phyloP scores from a whole-genome alignment of 2,888 invertebrate species.

The Hydroisotoma schaefferi region DNA sequence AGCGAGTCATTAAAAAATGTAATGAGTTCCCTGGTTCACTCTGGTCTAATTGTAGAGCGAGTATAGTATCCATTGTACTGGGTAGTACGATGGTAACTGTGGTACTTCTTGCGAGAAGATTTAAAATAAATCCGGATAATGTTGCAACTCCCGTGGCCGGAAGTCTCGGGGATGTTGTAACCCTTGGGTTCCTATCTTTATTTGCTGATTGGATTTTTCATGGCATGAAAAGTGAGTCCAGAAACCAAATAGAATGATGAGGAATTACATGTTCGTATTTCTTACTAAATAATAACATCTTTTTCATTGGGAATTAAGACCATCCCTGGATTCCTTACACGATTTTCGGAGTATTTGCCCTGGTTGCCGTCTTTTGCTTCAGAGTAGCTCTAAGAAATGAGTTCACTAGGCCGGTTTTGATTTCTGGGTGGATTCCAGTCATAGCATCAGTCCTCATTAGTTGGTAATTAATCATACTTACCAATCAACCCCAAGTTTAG shows the following conservation, averaged over 20 bases:
- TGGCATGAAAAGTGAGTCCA: slow-evolving; percentile 19
- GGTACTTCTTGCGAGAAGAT: slow-evolving; percentile 63
- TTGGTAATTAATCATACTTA: too few relatives aligned
- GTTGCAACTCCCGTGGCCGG: slow-evolving; percentile 66
- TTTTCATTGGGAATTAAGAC: too few relatives aligned
- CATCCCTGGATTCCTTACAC: slow-evolving; percentile 61
- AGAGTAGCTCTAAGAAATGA: slow-evolving; percentile 67
- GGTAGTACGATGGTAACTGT: slow-evolving; percentile 64
- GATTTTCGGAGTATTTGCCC: slow-evolving; percentile 61
- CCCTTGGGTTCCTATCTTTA: slow-evolving; percentile 62
- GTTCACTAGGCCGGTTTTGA: slow-evolving; percentile 66
- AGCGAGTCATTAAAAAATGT: too few relatives aligned
- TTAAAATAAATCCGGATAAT: slow-evolving; percentile 42
- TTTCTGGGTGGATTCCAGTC: slow-evolving; percentile 73
- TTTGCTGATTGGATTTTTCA: slow-evolving; percentile 54
- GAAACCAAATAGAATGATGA: background rate
- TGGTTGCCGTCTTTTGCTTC: slow-evolving; percentile 69
- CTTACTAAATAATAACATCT: too few relatives aligned
- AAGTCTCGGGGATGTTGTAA: slow-evolving; percentile 73
- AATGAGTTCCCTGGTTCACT: too few relatives aligned
- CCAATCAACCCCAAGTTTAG: too few relatives aligned
- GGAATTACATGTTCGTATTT: too few relatives aligned
- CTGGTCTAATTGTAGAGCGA: too few relatives aligned
- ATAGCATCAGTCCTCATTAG: slow-evolving; percentile 65
- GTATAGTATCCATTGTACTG: slow-evolving; percentile 69